Conservation (phyloP, 2,888 invertebrate genomes). For the Abrostola tripartita region DNA sequence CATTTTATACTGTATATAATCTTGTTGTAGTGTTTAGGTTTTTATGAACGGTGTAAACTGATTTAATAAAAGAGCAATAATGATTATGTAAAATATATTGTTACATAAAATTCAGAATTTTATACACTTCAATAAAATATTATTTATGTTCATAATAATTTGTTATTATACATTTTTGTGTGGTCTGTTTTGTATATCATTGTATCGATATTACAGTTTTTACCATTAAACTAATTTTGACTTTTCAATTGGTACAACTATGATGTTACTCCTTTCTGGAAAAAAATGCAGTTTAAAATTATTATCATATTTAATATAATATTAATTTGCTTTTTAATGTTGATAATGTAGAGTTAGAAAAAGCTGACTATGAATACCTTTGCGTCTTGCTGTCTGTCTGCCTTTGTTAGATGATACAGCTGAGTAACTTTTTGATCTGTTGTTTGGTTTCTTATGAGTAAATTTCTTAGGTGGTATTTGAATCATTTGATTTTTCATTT, state of each 20-base stretch:
- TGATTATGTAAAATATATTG: conserved; percentile 18
- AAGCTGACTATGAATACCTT: conserved; percentile 53
- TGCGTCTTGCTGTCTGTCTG: conserved; percentile 57
- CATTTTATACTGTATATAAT: conserved; percentile 20
- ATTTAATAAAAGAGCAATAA: conserved; percentile 10
- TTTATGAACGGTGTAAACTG: background rate
- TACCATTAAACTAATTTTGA: conserved; percentile 28
- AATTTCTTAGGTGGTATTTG: conserved; percentile 69
- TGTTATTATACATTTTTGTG: conserved; percentile 26
- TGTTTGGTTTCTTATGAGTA: conserved; percentile 45
- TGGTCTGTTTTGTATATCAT: conserved; percentile 23
- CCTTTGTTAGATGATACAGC: conserved; percentile 57
- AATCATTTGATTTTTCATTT: conserved; percentile 64
- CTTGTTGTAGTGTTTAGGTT: background rate
- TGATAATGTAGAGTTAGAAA: conserved; percentile 29
- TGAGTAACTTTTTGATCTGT: conserved; percentile 61
- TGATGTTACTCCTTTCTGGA: conserved; percentile 64
- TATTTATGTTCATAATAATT: conserved; percentile 13
- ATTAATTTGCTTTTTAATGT: conserved; percentile 35
- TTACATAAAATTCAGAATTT: conserved; percentile 21
- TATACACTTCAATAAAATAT: conserved; percentile 24
- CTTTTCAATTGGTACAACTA: conserved; percentile 73
- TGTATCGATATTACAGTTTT: conserved; percentile 28
- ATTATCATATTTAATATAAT: too few species aligned
- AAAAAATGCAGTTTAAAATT: conserved; percentile 40